Evolutionary conservation across 2,113 vertebrate species (phyloP).

Genomic region (Castor canadensis): DNA sequence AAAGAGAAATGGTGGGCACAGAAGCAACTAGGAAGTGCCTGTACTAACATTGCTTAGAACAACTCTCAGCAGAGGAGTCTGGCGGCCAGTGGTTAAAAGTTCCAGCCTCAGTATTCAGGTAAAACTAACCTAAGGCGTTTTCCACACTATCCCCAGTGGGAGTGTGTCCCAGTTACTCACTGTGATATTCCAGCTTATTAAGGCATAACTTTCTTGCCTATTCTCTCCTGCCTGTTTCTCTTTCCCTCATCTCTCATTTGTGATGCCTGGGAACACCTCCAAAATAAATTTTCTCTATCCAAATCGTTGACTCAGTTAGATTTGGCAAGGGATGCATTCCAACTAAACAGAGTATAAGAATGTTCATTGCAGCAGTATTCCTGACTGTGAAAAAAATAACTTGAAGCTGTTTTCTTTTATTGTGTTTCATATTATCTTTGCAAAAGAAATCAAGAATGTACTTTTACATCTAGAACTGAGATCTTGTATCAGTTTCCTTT

Average conservation of each 20-base stretch:
- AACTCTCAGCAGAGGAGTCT: background rate
- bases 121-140: background rate
- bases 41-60: background rate
- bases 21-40: background rate
- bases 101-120: background rate
- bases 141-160: background rate
- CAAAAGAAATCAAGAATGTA: background rate
- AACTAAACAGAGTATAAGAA: background rate
- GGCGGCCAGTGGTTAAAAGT: background rate
- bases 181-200: background rate
- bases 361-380: background rate
- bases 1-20: background rate
- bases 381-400: background rate
- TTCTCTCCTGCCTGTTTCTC: background rate
- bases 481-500: background rate
- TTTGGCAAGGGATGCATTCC: background rate
- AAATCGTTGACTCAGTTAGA: background rate
- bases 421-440: background rate
- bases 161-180: background rate
- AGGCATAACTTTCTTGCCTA: background rate
- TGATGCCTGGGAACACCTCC: background rate
- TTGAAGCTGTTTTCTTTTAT: background rate
- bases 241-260: slow-evolving; percentile 9
- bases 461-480: background rate
- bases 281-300: background rate